These are phyloP conservation scores for Prolemur simus DNA, from an alignment of 2,113 vertebrate genomes.

Conservation along the genomic window DNA sequence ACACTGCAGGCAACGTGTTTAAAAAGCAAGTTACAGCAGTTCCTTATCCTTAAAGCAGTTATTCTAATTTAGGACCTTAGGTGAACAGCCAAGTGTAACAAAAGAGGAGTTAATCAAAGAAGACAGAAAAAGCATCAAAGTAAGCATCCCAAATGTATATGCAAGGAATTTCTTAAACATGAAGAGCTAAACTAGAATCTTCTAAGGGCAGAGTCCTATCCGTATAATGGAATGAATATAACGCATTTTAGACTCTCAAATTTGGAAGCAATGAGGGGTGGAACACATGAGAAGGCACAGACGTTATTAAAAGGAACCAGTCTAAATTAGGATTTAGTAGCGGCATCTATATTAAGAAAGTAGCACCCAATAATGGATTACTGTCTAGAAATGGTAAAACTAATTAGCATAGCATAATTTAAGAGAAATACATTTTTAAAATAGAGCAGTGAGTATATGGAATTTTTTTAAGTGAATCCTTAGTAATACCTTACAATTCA, in stretches of 20 bases:
- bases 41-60: not conserved
- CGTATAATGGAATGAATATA: not conserved
- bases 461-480: slow-evolving; percentile 47
- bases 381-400: slow-evolving; percentile 60
- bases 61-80: not conserved
- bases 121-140: not conserved
- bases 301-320: slow-evolving; percentile 49
- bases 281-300: not conserved
- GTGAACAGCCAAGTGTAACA: not conserved
- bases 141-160: not conserved
- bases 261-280: slow-evolving; percentile 25
- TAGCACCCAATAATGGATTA: slow-evolving; percentile 66
- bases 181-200: not conserved
- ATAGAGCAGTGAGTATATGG: slow-evolving; percentile 39
- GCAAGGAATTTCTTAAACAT: not conserved
- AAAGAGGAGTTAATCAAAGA: not conserved
- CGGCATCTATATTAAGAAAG: slow-evolving; percentile 68
- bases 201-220: not conserved
- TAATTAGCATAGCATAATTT: slow-evolving; percentile 67
- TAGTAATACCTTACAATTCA: slow-evolving; percentile 54
- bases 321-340: slow-evolving; percentile 61
- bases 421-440: slow-evolving; percentile 62
- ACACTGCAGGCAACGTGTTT: not conserved
- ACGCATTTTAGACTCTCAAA: not conserved
- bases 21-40: not conserved